Evolutionary conservation across 2,113 vertebrate genomes (phyloP), one percentile per base, ranked within the genome.

Genomic region (Craseonycteris thonglongyai): DNA sequence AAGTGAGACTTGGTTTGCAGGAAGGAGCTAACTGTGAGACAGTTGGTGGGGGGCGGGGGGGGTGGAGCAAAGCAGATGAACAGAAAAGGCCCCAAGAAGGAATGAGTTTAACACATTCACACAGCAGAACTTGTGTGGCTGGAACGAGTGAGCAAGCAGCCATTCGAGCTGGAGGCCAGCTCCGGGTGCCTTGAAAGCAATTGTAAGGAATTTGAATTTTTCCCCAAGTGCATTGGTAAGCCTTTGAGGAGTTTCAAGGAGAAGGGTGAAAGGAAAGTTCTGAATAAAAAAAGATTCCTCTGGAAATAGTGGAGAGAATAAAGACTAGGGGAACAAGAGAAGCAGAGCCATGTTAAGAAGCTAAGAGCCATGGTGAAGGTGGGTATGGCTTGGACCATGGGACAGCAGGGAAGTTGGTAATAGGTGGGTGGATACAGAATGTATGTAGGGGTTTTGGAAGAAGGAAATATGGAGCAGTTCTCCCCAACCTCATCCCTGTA

Each of bases 221-320:
- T 61, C 85, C 38, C 69, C 35, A 59, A 18, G 33, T 51, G 35
- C 33, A 28, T 14, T 30, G 28, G 56, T 26, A 82, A 78, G 33
- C 47, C 40, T 82, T 69, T 65, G 49, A 33, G 26, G 28, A 12
- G 6, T 78, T 85, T 91, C 40, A 88, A 94, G 38, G 68, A 90
- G 12, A 68, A 35, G 33, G 63, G 42, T 61, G 84, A 71, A 92
- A 61, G 49, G 42, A 54, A 79, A 51, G 30, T 24, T 69, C 75
- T 86, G 40, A 0, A 40, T 83, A 74, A 24, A 21, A 45, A 45
- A 92, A 82, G 74, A 76, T 24, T 10, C 1, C 5, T 54, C 49
- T 85, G 65, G 45, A n/a, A 5, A 47, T 76, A 93, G 38, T n/a
- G 3, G 54, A 75, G 59, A 96, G 47, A 45, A 66, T 89, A 35